These are phyloP conservation scores for Sakesphorus luctuosus DNA, from an alignment of 2,113 vertebrate species.

Conservation along the genomic window DNA sequence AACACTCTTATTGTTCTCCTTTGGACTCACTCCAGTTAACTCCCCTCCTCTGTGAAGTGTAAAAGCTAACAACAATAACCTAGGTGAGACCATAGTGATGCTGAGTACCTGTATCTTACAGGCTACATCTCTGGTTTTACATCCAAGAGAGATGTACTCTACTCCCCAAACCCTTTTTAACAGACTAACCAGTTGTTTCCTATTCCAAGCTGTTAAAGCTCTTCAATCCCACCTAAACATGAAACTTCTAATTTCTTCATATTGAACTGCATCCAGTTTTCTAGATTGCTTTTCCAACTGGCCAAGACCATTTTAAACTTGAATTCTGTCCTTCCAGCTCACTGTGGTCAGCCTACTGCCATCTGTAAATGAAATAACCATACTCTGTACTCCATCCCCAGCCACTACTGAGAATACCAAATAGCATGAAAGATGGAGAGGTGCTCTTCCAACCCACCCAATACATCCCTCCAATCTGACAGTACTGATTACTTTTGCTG, in stretches of 20 bases:
- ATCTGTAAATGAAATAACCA: slow-evolving; percentile 6
- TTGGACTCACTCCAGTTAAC: neutral
- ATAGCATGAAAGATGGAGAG: neutral
- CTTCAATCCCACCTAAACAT: neutral
- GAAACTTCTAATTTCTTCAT: neutral
- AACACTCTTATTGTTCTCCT: neutral
- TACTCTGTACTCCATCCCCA: neutral
- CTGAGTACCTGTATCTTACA: neutral
- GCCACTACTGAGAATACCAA: neutral
- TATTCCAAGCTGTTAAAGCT: neutral
- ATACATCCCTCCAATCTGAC: neutral
- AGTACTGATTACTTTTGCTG: neutral
- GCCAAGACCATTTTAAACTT: neutral
- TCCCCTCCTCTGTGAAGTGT: neutral
- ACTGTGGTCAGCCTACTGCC: neutral
- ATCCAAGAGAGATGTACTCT: neutral
- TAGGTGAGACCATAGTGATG: neutral
- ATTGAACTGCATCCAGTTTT: neutral
- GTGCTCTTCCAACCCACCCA: neutral
- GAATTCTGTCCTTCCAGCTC: neutral
- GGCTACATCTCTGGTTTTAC: neutral
- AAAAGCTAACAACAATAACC: neutral
- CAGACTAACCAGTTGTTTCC: neutral
- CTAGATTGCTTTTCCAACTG: neutral
- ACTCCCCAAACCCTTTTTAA: neutral